phyloP scores from a whole-genome alignment of 1,140 invertebrate genomes.

The Cryptotermes secundus region DNA sequence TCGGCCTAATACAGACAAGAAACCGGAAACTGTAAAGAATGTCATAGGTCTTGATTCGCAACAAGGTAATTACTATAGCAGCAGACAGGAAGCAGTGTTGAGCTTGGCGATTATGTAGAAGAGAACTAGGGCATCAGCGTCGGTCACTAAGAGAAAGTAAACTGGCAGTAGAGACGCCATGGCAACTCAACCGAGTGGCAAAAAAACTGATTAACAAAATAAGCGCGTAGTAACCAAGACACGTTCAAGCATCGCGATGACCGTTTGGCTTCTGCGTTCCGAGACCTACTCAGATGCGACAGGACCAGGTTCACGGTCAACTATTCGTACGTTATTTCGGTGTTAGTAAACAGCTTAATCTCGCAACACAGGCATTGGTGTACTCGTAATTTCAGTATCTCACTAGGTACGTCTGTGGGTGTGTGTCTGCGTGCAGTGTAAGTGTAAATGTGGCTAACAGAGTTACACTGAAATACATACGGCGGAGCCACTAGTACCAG shows the following conservation, averaged over 20 bases:
- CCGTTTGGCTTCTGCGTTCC: background rate
- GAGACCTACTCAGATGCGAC: background rate
- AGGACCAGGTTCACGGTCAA: background rate
- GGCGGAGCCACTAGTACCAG: too few relatives aligned
- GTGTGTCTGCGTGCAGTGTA: too few relatives aligned
- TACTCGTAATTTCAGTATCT: too few relatives aligned
- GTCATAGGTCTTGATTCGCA: too few relatives aligned
- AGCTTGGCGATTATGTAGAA: background rate
- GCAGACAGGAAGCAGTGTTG: background rate
- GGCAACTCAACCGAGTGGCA: background rate
- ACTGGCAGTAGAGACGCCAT: background rate
- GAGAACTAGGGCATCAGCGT: background rate
- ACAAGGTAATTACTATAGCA: background rate
- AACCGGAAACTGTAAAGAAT: background rate
- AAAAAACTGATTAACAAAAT: background rate
- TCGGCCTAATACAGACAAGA: background rate
- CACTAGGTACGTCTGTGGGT: too few relatives aligned
- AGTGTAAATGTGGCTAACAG: too few relatives aligned
- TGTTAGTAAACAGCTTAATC: too few relatives aligned
- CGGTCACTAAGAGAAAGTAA: too few relatives aligned
- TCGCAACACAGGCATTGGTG: too few relatives aligned
- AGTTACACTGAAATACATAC: too few relatives aligned
- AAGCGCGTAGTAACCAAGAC: too few relatives aligned
- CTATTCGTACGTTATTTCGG: too few relatives aligned
- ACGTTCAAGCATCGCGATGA: background rate